Evolutionary conservation across 2,113 vertebrate genomes (phyloP), one percentile per base, ranked within the genome.

Genomic region (Alligator mississippiensis): DNA sequence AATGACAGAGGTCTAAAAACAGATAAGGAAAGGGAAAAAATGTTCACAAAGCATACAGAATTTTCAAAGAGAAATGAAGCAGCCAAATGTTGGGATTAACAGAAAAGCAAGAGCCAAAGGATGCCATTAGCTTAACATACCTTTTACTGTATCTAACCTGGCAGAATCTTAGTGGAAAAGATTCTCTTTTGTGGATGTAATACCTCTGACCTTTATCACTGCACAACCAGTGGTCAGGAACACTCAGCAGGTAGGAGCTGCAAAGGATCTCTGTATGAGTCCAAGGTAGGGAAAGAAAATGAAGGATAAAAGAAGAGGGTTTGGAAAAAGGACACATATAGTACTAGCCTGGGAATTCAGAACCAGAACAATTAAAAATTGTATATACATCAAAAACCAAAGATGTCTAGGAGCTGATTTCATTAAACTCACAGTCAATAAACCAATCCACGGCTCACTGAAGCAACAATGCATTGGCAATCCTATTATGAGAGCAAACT

Each of bases 361-460:
- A 93, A 4, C 16, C n/a, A 87, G 75, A 70, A 47, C 11, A 22
- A 74, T 78, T 82, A 82, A 59, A 93, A 57, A 81, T 61, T 12
- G 82, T 77, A 91, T 88, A 87, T 11, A 66, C 80, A 77, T 90
- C 28, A 89, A 82, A 87, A 92, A 75, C 70, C 64, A 38, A 93
- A 92, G 75, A 85, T 93, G 94, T 96, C 94, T 82, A 93, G 91
- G 94, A 96, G 90, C 58, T 89, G 84, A 92, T 96, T 82, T 90
- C 80, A 89, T 92, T 90, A 90, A 83, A 70, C 38, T 84, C 64
- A 92, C 81, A 25, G 59, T 27, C 55, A 28, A 54, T 10, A 85
- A 89, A 6, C 38, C 81, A 93, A 89, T 75, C 63, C 68, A 84
- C 80, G 93, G 88, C 85, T 84, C 91, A 70, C 75, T 83, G 64